Base-by-base conservation (phyloP, 2,113 vertebrate species). In the Ceyx margarethae region DNA sequence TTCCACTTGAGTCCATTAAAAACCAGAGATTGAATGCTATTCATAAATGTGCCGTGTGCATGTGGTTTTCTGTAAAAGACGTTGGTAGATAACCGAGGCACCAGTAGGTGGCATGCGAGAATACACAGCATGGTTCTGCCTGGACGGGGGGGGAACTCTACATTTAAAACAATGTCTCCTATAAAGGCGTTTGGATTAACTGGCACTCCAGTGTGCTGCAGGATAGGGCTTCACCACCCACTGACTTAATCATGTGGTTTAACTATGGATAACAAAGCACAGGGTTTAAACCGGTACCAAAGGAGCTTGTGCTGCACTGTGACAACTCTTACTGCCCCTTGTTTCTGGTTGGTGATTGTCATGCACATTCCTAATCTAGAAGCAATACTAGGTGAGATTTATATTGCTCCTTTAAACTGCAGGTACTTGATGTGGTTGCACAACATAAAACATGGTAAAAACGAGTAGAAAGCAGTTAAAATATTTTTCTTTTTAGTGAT, bases 31-130 rank as follows among this genome's bases (percentile, higher is more conserved):
- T 67, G 35, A 89, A 28, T 8, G 1, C 3, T 25, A 1, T 23
- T 42, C 19, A 8, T 17, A 62, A 79, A 57, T 10, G 8, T 4
- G 5, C 8, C 15, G 4, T 2, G 2, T 56, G 4, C 13, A 2
- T 9, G 19, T 62, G 28, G 15, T 28, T 85, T 29, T 81, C 46
- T 73, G 0, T 37, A 33, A 69, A 77, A 65, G 20, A 29, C 15
- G 11, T n/a, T 57, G 64, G 89, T 51, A 81, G 67, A 40, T 66
- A 91, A 87, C 21, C 66, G 62, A 92, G 84, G 69, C 71, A 89
- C 95, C 95, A 94, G 96, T 85, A 96, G 96, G 84, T 96, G 95
- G 92, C 95, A 96, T 91, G 94, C 20, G 10, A 95, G 96, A 93
- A 95, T 90, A 81, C 62, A 56, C 19, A 89, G 89, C 18, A 0